Conservation (phyloP, 2,888 invertebrate genomes). For the Penaeus monodon region DNA sequence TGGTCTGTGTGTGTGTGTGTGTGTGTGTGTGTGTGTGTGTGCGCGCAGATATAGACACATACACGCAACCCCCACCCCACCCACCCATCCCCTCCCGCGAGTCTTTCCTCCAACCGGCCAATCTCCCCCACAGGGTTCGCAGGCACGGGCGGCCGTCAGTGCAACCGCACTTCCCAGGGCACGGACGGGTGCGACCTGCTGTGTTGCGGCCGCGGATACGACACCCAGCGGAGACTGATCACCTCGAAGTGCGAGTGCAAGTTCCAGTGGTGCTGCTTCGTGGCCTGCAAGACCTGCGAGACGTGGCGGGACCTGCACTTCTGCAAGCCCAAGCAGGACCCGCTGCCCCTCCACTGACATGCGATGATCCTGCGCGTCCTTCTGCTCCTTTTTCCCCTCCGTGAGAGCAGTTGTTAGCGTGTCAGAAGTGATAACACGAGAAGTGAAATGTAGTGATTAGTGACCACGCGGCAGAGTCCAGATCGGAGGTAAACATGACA, state of each 20-base stretch:
- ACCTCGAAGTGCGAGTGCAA: constrained; percentile 81
- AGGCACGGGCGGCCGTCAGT: constrained; percentile 53
- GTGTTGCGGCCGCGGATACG: constrained; percentile 87
- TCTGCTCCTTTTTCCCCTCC: not conserved
- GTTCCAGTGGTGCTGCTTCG: constrained; percentile 89
- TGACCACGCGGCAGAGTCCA: no score
- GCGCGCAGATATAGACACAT: not conserved
- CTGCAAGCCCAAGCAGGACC: constrained; percentile 71
- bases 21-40: no score
- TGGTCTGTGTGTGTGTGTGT: no score
- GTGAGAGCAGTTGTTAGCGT: constrained; percentile 27
- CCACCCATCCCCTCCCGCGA: not conserved
- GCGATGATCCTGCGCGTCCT: not conserved
- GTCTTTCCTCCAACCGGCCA: not conserved
- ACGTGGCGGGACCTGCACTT: constrained; percentile 80
- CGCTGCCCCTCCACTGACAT: not conserved
- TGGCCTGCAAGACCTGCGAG: constrained; percentile 86
- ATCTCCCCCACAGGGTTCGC: constrained; percentile 33
- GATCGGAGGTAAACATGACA: no score
- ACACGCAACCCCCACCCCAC: not conserved
- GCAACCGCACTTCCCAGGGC: constrained; percentile 68
- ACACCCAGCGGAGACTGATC: constrained; percentile 68
- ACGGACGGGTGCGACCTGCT: constrained; percentile 83
- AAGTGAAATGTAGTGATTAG: no score
- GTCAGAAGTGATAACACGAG: not conserved